phyloP scores from a whole-genome alignment of 2,888 invertebrate species.

The Pyrochroa serraticornis region DNA sequence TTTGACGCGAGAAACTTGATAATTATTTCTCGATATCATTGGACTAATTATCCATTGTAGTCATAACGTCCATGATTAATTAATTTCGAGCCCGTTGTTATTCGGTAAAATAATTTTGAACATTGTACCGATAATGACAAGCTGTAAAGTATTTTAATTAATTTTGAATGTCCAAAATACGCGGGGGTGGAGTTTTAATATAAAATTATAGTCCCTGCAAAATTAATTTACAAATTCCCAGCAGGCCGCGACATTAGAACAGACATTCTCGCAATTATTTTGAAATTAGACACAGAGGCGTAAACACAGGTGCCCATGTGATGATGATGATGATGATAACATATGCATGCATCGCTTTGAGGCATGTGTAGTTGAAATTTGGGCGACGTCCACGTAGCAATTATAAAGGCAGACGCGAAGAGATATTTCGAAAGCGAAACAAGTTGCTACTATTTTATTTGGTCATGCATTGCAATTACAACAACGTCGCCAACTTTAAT shows the following conservation, averaged over 20 bases:
- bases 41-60: too few relatives aligned
- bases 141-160: background rate
- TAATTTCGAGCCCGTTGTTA: too few relatives aligned
- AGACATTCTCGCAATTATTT: background rate
- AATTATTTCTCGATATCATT: too few relatives aligned
- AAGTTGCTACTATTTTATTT: background rate
- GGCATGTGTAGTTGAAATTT: slow-evolving; percentile 2
- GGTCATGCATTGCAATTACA: background rate
- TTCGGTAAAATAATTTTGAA: background rate
- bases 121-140: background rate
- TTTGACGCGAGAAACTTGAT: too few relatives aligned
- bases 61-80: too few relatives aligned
- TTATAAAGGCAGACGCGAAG: background rate
- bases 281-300: background rate
- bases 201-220: too few relatives aligned
- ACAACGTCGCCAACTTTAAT: background rate
- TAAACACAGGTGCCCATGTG: background rate
- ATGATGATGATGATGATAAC: background rate
- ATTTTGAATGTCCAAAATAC: background rate
- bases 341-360: slow-evolving; percentile 3
- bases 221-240: background rate
- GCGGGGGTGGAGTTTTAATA: background rate
- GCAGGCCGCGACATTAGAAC: background rate
- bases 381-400: background rate
- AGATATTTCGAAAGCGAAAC: background rate